A percentile compares a stretch with the other conserved stretches of the same genome.
Conservation (phyloP, 2,797 vertebrate species). For the Jordanella pulchra region DNA sequence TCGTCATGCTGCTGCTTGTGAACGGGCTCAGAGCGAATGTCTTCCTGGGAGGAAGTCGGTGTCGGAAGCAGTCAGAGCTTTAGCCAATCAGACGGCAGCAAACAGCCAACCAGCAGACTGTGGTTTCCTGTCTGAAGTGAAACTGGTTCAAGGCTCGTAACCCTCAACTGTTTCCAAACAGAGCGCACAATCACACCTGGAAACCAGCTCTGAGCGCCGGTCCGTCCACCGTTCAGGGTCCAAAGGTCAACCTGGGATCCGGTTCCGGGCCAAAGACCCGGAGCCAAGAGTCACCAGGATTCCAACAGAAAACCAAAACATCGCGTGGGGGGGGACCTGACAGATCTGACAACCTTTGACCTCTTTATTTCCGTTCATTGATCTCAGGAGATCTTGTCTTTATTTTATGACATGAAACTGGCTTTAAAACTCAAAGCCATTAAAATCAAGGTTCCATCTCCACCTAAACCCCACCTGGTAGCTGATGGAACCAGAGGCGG, state of each 20-base stretch:
- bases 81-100: constrained; percentile 65
- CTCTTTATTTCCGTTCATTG: neutral
- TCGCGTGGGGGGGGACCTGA: neutral
- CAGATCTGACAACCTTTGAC: neutral
- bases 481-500: no score
- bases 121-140: constrained; percentile 52
- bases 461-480: no score
- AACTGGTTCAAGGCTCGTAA: constrained; percentile 5
- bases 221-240: neutral
- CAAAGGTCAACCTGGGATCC: neutral
- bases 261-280: neutral
- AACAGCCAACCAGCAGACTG: constrained; percentile 36
- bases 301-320: neutral
- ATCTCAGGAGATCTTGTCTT: neutral
- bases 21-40: constrained; percentile 9
- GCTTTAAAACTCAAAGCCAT: no score
- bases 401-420: no score
- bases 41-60: constrained; percentile 77
- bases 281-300: neutral
- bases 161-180: neutral
- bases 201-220: neutral
- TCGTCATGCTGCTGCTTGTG: constrained; percentile 24
- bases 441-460: no score
- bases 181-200: neutral
- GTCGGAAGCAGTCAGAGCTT: neutral